A percentile compares a stretch with the other conserved stretches of the same genome.
phyloP scores from a whole-genome alignment of 2,113 vertebrate genomes.

The Larimichthys crocea region DNA sequence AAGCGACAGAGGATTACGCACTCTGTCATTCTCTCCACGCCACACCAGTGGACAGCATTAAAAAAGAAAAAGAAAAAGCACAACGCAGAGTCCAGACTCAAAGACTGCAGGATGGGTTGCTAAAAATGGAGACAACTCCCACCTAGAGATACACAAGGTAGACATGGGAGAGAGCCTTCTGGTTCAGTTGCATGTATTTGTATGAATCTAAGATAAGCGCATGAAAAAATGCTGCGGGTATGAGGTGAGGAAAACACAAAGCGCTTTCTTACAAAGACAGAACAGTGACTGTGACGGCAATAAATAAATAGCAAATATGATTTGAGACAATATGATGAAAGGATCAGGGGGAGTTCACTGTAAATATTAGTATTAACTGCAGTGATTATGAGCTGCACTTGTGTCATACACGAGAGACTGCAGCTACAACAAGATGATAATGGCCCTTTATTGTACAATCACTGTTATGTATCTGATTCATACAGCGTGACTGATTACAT shows the following conservation, averaged over 20 bases:
- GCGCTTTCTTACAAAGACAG: not conserved
- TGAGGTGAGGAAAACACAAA: not conserved
- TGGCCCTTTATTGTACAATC: not conserved
- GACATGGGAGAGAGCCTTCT: not conserved
- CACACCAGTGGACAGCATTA: slow-evolving; percentile 55
- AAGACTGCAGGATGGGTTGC: slow-evolving; percentile 31
- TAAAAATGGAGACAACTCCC: slow-evolving; percentile 57
- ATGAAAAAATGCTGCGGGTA: not conserved
- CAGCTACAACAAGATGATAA: not conserved
- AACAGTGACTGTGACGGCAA: not conserved
- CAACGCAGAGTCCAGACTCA: slow-evolving; percentile 17
- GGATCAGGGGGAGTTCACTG: not conserved
- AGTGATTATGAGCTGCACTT: slow-evolving; percentile 1
- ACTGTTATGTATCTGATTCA: not conserved
- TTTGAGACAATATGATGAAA: not conserved
- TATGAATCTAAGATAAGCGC: slow-evolving; percentile 37
- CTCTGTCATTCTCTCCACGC: slow-evolving; percentile 58
- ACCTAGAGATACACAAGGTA: slow-evolving; percentile 10
- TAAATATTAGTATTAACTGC: slow-evolving; percentile 1
- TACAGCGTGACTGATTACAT: slow-evolving; percentile 4
- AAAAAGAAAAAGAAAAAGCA: slow-evolving; percentile 29
- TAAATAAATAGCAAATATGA: not conserved
- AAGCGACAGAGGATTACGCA: slow-evolving; percentile 74
- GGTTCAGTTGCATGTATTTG: slow-evolving; percentile 25
- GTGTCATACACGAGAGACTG: not conserved